Conservation (phyloP, 2,888 invertebrate genomes). For the Cylindroiulus punctatus region DNA sequence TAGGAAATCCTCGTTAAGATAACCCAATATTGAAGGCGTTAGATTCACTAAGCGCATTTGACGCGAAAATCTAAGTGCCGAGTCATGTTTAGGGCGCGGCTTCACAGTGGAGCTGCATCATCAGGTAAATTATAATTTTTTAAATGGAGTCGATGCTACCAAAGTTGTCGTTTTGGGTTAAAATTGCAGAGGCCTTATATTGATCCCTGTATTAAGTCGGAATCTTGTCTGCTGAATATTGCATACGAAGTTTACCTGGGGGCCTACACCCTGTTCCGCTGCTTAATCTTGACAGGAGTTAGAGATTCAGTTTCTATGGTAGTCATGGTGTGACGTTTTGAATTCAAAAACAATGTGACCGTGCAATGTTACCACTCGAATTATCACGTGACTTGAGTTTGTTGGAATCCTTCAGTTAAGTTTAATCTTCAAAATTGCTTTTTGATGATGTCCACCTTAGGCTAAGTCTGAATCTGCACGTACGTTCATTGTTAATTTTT, state of each 20-base stretch:
- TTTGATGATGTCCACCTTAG: too few species aligned
- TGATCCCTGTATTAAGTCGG: background rate
- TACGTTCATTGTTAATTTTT: too few species aligned
- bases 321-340: background rate
- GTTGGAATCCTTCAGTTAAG: background rate
- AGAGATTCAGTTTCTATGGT: background rate
- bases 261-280: background rate
- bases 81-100: slow-evolving; percentile 21
- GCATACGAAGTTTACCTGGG: background rate
- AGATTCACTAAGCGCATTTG: background rate
- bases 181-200: background rate
- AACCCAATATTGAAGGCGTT: background rate
- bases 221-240: background rate
- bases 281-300: background rate
- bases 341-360: background rate
- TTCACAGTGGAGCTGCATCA: background rate
- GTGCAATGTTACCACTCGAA: too few species aligned
- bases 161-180: background rate
- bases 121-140: slow-evolving; percentile 26
- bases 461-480: too few species aligned
- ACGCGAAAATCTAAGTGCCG: slow-evolving; percentile 7
- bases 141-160: background rate
- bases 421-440: too few species aligned
- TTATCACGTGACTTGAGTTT: background rate
- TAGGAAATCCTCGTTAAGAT: slow-evolving; percentile 36